Percentiles rank a stretch among this genome's conserved stretches.
Conservation (phyloP, 2,797 vertebrate species). For the Rousettus madagascariensis region DNA sequence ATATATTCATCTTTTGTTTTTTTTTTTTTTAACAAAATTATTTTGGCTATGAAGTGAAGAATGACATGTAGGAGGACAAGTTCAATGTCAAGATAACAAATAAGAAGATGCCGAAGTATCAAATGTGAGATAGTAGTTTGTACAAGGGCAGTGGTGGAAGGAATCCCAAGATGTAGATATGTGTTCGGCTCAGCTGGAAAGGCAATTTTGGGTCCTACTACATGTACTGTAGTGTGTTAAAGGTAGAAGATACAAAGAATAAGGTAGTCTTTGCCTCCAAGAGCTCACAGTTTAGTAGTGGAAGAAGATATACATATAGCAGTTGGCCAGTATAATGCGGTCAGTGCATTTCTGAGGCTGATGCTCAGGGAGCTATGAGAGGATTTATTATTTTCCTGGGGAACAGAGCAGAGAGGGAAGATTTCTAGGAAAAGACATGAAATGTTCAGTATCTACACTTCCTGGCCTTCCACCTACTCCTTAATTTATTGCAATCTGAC, state of each 20-base stretch:
- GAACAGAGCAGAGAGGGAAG: background rate
- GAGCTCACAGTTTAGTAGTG: background rate
- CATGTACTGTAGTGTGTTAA: background rate
- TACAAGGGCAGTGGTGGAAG: too few relatives aligned
- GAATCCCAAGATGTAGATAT: too few relatives aligned
- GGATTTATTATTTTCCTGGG: accelerated
- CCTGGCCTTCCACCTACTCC: background rate
- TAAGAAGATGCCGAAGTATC: background rate
- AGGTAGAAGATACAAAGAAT: background rate
- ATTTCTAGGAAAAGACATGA: background rate
- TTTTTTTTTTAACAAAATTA: background rate
- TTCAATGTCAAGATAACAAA: background rate
- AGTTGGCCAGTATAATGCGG: background rate
- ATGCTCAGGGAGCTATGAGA: background rate
- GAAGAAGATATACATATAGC: background rate
- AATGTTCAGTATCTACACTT: background rate
- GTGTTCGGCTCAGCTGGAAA: background rate
- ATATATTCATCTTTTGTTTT: background rate
- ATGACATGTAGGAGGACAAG: background rate
- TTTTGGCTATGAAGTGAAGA: background rate
- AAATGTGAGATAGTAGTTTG: too few relatives aligned
- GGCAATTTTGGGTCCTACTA: background rate
- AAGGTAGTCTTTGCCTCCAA: background rate
- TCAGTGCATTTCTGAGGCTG: too few relatives aligned
- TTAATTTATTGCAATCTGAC: background rate